These are phyloP conservation scores for Dryomyza anilis DNA, from an alignment of 2,888 invertebrate species.

Conservation along the genomic window DNA sequence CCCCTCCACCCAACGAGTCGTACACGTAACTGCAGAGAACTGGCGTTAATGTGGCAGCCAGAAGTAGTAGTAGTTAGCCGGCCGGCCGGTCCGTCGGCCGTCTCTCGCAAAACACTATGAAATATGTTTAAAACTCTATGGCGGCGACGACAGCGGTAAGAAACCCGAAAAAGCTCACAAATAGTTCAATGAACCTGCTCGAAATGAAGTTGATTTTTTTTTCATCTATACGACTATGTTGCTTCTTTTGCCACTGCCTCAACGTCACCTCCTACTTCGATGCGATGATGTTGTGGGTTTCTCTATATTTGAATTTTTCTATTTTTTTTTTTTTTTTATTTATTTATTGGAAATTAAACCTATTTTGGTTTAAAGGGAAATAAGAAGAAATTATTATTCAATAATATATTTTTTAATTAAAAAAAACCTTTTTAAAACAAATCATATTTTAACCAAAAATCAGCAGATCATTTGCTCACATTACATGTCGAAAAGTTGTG, in stretches of 20 bases:
- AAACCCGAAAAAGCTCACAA: slow-evolving; percentile 52
- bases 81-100: too few species aligned
- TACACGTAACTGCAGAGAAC: too few species aligned
- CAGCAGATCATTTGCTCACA: too few species aligned
- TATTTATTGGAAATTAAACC: neutral
- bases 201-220: neutral
- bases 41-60: neutral
- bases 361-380: too few species aligned
- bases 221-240: neutral
- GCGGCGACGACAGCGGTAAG: slow-evolving; percentile 52
- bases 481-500: too few species aligned
- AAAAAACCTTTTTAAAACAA: too few species aligned
- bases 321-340: neutral
- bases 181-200: slow-evolving; percentile 44
- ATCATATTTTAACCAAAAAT: too few species aligned
- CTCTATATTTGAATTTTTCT: neutral
- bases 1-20: too few species aligned
- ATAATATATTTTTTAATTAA: too few species aligned
- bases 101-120: slow-evolving; percentile 47
- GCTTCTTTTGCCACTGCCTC: neutral
- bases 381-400: too few species aligned
- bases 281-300: neutral
- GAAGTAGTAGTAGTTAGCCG: neutral
- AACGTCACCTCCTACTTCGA: neutral
- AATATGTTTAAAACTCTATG: too few species aligned